Percentiles rank a stretch among this genome's conserved stretches.
These are phyloP conservation scores for Pterocles gutturalis DNA, from an alignment of 2,113 vertebrate genomes.

Conservation along the genomic window DNA sequence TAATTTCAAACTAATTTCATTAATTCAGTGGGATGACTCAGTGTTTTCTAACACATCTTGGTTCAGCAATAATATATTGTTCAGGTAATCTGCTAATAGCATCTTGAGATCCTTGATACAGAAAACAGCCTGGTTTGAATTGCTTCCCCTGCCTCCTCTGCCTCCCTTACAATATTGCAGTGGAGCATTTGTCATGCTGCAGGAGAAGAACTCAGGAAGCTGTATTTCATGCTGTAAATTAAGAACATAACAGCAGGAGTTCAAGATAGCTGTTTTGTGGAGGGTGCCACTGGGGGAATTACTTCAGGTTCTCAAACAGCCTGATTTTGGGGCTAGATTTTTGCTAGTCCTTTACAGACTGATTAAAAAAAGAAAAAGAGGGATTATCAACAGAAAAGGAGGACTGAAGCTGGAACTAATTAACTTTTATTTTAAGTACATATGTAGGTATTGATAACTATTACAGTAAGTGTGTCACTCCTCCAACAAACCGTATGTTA, in stretches of 20 bases:
- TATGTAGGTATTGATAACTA: background rate
- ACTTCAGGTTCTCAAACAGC: background rate
- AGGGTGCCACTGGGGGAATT: background rate
- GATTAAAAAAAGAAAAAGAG: background rate
- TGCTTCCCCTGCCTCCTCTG: background rate
- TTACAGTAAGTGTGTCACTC: background rate
- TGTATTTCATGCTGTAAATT: background rate
- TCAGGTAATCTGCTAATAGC: slow-evolving; percentile 42
- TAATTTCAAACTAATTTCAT: slow-evolving; percentile 36
- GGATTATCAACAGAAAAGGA: background rate
- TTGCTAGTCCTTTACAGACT: background rate
- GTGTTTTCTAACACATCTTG: background rate
- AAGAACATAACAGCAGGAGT: background rate
- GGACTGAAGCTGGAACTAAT: background rate
- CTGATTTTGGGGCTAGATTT: background rate
- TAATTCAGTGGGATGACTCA: slow-evolving; percentile 30
- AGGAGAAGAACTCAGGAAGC: background rate
- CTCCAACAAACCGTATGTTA: background rate
- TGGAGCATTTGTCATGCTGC: background rate
- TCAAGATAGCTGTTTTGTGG: background rate
- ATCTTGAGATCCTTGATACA: background rate
- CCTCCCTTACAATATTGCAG: background rate
- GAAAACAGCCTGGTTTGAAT: background rate
- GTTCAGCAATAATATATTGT: slow-evolving; percentile 22
- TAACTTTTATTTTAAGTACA: background rate